Evolutionary conservation across 2,113 vertebrate genomes (phyloP).

Genomic region (Onychostoma macrolepis): DNA sequence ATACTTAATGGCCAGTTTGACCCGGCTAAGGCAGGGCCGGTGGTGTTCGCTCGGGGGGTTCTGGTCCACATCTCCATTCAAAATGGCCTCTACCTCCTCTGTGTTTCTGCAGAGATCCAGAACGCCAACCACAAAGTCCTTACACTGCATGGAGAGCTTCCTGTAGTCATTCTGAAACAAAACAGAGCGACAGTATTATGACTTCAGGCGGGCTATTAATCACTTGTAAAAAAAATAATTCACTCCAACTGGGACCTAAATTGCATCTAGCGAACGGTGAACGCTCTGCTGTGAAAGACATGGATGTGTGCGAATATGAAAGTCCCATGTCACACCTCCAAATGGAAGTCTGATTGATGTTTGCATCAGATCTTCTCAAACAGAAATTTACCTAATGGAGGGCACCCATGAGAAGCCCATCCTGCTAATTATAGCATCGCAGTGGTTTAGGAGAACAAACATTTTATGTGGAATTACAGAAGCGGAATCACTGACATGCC

Average conservation of each 20-base stretch:
- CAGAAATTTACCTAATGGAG: slow-evolving; percentile 13
- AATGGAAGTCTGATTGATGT: slow-evolving; percentile 32
- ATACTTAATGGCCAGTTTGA: slow-evolving; percentile 88
- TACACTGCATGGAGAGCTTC: slow-evolving; percentile 91
- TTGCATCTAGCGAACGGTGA: background rate
- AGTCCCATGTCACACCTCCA: slow-evolving; percentile 19
- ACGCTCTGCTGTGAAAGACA: background rate
- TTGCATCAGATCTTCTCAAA: slow-evolving; percentile 16
- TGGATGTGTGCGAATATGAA: background rate
- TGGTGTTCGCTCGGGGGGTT: slow-evolving; percentile 73
- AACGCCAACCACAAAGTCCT: slow-evolving; percentile 88
- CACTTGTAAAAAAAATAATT: background rate
- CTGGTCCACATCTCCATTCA: slow-evolving; percentile 82
- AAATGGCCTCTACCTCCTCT: slow-evolving; percentile 86
- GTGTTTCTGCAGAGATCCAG: slow-evolving; percentile 87
- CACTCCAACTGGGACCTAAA: background rate
- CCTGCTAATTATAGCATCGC: slow-evolving; percentile 5
- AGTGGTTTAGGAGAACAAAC: slow-evolving; percentile 22
- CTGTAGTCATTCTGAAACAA: slow-evolving; percentile 83
- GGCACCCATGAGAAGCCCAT: slow-evolving; percentile 26
- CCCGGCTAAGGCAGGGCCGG: slow-evolving; percentile 80
- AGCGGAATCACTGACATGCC: slow-evolving; percentile 5
- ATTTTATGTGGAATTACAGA: slow-evolving; percentile 28
- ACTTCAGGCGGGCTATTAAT: background rate
- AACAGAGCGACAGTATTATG: background rate